Evolutionary conservation across 2,888 invertebrate species (phyloP).

Genomic region (Rhagonycha lutea): DNA sequence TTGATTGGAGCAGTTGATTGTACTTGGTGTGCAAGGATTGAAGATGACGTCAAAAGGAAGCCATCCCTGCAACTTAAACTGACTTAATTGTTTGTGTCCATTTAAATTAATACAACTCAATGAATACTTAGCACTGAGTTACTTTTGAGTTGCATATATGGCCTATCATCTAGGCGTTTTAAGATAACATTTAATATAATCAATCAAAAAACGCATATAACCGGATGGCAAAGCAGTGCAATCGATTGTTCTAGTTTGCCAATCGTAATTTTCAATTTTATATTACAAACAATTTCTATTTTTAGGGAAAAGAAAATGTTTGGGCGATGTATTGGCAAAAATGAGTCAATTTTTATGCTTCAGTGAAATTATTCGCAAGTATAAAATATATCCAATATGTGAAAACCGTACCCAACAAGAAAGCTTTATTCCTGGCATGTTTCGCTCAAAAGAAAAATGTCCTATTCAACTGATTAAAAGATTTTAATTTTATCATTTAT

Average conservation of each 20-base stretch:
- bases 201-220: too few relatives aligned
- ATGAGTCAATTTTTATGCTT: slow-evolving; percentile 66
- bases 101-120: too few relatives aligned
- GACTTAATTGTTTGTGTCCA: too few relatives aligned
- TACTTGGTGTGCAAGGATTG: too few relatives aligned
- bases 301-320: slow-evolving; percentile 66
- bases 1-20: not conserved
- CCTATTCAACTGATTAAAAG: slow-evolving; percentile 37
- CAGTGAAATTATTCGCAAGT: slow-evolving; percentile 63
- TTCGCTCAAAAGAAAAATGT: slow-evolving; percentile 62
- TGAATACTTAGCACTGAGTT: too few relatives aligned
- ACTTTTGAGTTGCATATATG: too few relatives aligned
- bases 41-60: too few relatives aligned
- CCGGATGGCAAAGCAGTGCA: too few relatives aligned
- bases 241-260: too few relatives aligned
- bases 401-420: slow-evolving; percentile 53
- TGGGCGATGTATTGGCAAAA: slow-evolving; percentile 67
- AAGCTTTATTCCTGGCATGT: slow-evolving; percentile 60
- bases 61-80: too few relatives aligned
- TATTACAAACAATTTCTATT: slow-evolving; percentile 22
- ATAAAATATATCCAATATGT: slow-evolving; percentile 54
- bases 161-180: too few relatives aligned
- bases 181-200: too few relatives aligned
- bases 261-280: not conserved
- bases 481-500: not conserved